Base-by-base conservation (phyloP, 1,140 invertebrate genomes). In the Drosophila sp. region DNA sequence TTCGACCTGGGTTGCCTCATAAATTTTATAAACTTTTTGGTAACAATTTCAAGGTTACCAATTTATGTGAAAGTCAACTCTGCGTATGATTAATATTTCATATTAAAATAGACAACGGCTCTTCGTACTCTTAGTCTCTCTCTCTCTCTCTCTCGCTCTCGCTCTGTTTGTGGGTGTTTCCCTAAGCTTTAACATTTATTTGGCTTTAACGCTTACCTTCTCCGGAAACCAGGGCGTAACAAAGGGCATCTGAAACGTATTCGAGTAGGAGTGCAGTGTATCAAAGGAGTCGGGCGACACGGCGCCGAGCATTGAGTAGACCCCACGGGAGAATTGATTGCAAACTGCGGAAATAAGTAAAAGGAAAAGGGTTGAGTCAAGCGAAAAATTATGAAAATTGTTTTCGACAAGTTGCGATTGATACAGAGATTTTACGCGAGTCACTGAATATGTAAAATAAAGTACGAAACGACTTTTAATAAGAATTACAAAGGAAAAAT, bases 191-290 rank as follows among this genome's bases (percentile, higher is more conserved):
- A 87, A 86, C 87, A 89, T 87, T 87, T 89, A 87, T 87, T 87
- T 70, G 71, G 67, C 71, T 38, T 64, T 59, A 78, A 84, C 65
- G 63, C 87, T 94, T 94, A 97, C 96, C 94, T 97, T 97, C 93
- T 98, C 96, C 0, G 97, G 97, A 92, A 97, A 98, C 96, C 96
- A 97, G 7, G 97, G 97, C 27, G 97, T 98, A 36, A 99, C 94
- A 91, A 98, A 98, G 18, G 98, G 98, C 96, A 99, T 97, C 92
- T 98, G 96, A 92, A 98, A 99, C 4, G 97, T 98, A 92, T 98
- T 98, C 80, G 96, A 97, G 92, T 98, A 98, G 0, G 97, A 98
- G 90, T 98, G 97, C 40, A 99, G 94, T 13, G 97, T 98, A 92
- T 98, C 96, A 92, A 98, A 98, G 5, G 97, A 97, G 80, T 98